Base-by-base conservation (phyloP, 2,797 vertebrate genomes). In the Smutsia gigantea region DNA sequence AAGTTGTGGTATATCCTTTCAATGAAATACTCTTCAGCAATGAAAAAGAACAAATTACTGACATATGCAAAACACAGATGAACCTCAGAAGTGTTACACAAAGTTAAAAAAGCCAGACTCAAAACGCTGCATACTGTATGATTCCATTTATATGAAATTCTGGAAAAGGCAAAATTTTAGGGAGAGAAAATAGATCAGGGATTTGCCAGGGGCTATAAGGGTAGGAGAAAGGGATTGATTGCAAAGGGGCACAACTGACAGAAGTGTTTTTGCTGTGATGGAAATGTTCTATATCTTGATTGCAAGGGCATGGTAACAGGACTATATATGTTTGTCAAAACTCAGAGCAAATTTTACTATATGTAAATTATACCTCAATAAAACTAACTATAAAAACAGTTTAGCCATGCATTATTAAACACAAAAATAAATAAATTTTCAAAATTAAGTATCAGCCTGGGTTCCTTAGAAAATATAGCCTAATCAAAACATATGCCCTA, bases 351-450 rank as follows among this genome's bases (percentile, higher is more conserved):
- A 63, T 57, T 59, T 78, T 78, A 78, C 37, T 53, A 11, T 46
- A 27, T 46, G 15, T 6, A 78, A 78, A 53, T n/a, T 59, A 84
- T 27, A n/a, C 51, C 74, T 91, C 68, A 57, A 71, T 77, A 94
- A 94, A 57, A 31, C 89, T 49, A 57, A 79, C 77, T 84, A 87
- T 8, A 72, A 49, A 51, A 74, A 57, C 90, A 78, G 55, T 37
- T 34, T 91, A 77, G 64, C 34, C 75, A 55, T 63, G 14, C 21
- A 46, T n/a, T 87, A 75, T 18, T 82, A 82, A 93, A 87, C 75
- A 77, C 46, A 77, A 71, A 95, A 74, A 72, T 55, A 77, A 93
- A 53, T 61, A 19, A 15, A 88, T 72, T 46, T 94, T 88, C 61
- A 64, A 88, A 79, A 61, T 18, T 42, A 66, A 92, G 31, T 71